These are phyloP conservation scores for Barbus barbus DNA, from an alignment of 2,113 vertebrate species.

Conservation along the genomic window DNA sequence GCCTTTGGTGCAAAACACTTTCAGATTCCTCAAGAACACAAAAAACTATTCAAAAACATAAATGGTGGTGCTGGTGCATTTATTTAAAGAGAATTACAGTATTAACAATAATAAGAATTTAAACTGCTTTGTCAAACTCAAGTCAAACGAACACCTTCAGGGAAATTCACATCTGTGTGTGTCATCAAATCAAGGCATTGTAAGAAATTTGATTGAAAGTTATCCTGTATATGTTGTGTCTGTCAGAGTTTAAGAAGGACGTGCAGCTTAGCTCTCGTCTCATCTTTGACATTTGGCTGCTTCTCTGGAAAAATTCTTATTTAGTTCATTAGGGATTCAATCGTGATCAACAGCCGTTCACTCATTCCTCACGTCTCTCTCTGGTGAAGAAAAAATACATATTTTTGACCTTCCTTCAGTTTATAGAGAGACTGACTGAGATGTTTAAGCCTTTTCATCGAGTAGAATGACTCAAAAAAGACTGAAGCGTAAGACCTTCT, in stretches of 20 bases:
- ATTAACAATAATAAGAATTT: no score
- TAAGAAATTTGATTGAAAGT: background rate
- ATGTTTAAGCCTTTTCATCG: background rate
- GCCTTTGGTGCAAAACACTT: no score
- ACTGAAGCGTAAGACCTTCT: background rate
- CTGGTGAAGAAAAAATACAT: background rate
- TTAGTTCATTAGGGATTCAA: conserved; percentile 2
- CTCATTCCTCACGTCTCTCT: background rate
- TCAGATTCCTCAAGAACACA: no score
- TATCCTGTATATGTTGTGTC: background rate
- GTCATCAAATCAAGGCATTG: background rate
- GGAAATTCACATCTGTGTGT: no score
- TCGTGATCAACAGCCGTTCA: background rate
- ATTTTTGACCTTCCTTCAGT: background rate
- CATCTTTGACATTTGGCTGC: conserved; percentile 36
- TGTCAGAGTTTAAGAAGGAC: background rate
- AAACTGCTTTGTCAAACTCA: background rate
- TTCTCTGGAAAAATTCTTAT: conserved; percentile 46
- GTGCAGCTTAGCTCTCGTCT: conserved; percentile 31
- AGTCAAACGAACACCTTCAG: background rate
- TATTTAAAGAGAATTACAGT: background rate
- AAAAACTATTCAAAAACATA: no score
- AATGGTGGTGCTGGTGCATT: no score
- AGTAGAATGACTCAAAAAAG: no score
- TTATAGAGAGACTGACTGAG: background rate